Conservation (phyloP, 1,140 invertebrate genomes). For the Sycophaga agraensis region DNA sequence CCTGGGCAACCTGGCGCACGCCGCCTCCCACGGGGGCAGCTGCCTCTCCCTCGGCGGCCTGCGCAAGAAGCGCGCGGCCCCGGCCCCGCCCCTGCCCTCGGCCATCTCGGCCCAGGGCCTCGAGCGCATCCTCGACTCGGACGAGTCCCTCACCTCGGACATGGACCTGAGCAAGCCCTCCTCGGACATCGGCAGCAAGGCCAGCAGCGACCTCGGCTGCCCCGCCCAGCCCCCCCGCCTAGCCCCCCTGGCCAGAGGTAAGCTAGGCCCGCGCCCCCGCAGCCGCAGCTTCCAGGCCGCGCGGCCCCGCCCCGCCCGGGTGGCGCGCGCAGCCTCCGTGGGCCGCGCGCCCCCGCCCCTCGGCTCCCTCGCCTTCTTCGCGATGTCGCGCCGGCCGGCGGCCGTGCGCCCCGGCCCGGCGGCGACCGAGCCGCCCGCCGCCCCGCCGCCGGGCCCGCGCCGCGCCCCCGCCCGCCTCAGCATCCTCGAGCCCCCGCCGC, state of each 20-base stretch:
- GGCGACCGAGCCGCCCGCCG: no score
- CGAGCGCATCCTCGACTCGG: slow-evolving; percentile 52
- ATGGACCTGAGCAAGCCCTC: slow-evolving; percentile 51
- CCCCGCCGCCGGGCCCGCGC: no score
- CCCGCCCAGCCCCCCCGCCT: neutral
- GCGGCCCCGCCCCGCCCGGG: no score
- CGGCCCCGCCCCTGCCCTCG: slow-evolving; percentile 48
- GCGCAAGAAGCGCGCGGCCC: slow-evolving; percentile 51
- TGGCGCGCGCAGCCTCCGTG: no score
- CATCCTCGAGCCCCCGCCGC: slow-evolving; percentile 51
- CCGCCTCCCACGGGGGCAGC: slow-evolving; percentile 15
- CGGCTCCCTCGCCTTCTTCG: slow-evolving; percentile 43
- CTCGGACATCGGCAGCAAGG: slow-evolving; percentile 44
- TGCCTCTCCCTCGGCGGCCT: slow-evolving; percentile 32
- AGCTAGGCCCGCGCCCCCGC: no score
- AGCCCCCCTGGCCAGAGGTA: neutral
- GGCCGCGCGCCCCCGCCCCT: no score
- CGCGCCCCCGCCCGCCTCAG: slow-evolving; percentile 32
- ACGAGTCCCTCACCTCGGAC: slow-evolving; percentile 52
- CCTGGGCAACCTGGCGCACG: slow-evolving; percentile 47
- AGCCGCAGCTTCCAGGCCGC: slow-evolving; percentile 41
- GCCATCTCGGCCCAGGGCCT: slow-evolving; percentile 50
- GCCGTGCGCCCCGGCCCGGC: slow-evolving; percentile 34
- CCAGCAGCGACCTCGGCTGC: slow-evolving; percentile 36
- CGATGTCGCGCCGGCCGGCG: slow-evolving; percentile 50